A percentile compares a stretch with the other conserved stretches of the same genome.
Evolutionary conservation across 1,140 invertebrate species (phyloP).

Genomic region (Paralvinella palmiformis): DNA sequence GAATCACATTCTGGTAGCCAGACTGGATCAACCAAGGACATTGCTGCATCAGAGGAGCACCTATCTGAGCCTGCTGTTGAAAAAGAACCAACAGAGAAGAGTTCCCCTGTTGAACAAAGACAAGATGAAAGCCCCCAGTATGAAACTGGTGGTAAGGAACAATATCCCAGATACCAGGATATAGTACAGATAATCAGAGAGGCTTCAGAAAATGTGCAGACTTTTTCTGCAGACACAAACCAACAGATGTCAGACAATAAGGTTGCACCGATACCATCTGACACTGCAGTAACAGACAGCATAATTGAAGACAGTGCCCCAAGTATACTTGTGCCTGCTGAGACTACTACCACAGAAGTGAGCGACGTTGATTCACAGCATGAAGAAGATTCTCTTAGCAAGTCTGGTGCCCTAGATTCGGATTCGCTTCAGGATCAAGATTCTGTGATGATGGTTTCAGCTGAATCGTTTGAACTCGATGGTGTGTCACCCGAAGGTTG

Average conservation of each 20-base stretch:
- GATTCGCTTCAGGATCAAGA: conserved; percentile 36
- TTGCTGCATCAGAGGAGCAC: too few relatives aligned
- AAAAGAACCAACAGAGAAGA: not conserved
- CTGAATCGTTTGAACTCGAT: conserved; percentile 20
- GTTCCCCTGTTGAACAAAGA: not conserved
- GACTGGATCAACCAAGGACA: too few relatives aligned
- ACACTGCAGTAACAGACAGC: too few relatives aligned
- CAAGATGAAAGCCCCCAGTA: not conserved
- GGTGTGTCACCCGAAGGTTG: not conserved
- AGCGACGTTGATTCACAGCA: conserved; percentile 41
- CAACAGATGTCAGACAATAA: conserved; percentile 65
- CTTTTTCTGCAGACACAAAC: conserved; percentile 54
- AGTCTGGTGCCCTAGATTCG: conserved; percentile 49
- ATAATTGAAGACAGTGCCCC: not conserved
- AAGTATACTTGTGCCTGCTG: not conserved
- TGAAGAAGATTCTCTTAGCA: conserved; percentile 51
- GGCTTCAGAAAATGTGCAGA: conserved; percentile 62
- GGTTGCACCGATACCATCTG: too few relatives aligned
- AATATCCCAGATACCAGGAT: conserved; percentile 16
- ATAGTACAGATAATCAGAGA: conserved; percentile 23
- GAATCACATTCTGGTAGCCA: too few relatives aligned
- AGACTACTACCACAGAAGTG: conserved; percentile 47
- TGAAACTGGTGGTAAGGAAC: not conserved
- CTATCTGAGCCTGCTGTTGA: conserved; percentile 3
- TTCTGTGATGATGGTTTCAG: conserved; percentile 11